phyloP scores from a whole-genome alignment of 2,113 vertebrate genomes.

The Labeo rohita region DNA sequence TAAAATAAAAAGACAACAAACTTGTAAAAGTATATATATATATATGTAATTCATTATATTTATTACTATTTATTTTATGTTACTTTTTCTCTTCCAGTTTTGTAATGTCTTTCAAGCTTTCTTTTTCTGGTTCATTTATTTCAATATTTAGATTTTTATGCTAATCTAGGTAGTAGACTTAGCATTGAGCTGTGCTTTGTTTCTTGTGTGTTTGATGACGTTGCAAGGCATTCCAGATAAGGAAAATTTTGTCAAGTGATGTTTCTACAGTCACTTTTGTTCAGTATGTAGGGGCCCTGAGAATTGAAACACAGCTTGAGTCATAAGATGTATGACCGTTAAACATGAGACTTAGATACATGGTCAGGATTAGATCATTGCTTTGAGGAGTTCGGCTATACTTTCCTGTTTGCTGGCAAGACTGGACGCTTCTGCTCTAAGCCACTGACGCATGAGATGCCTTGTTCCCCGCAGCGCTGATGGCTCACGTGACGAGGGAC shows the following conservation, averaged over 20 bases:
- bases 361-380: not conserved
- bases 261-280: not conserved
- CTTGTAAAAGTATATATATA: no score
- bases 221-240: not conserved
- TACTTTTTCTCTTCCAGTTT: no score
- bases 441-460: not conserved
- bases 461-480: not conserved
- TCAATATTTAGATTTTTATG: no score
- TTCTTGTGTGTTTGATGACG: not conserved
- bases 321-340: not conserved
- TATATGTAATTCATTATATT: no score
- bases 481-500: conserved; percentile 6
- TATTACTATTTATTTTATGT: no score
- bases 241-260: not conserved
- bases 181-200: not conserved
- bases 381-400: not conserved
- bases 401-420: not conserved
- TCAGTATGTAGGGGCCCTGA: not conserved
- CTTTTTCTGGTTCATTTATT: no score
- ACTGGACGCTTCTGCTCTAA: not conserved
- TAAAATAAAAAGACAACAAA: no score
- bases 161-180: not conserved
- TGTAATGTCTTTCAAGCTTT: no score
- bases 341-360: not conserved
- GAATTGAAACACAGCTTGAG: not conserved